Evolutionary conservation across 2,888 invertebrate genomes (phyloP).

Genomic region (Pachymerium ferrugineum): DNA sequence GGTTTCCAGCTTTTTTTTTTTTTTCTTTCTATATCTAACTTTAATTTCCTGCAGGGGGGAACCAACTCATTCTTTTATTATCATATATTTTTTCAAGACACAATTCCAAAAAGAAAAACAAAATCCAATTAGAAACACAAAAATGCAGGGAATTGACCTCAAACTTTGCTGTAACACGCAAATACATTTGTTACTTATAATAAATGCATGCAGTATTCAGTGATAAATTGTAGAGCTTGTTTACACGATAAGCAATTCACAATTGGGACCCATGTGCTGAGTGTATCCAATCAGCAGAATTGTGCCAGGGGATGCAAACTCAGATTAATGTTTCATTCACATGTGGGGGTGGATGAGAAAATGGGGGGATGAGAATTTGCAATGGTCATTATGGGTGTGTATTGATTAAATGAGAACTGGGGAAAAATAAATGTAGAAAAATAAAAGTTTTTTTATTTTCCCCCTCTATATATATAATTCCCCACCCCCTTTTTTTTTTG

Average conservation of each 20-base stretch:
- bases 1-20: conserved; percentile 3
- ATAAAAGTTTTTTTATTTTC: background rate
- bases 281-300: conserved; percentile 10
- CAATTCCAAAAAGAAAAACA: background rate
- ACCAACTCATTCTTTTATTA: too few relatives aligned
- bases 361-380: background rate
- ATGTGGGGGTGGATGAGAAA: background rate
- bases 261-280: conserved; percentile 9
- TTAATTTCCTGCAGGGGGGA: background rate
- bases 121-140: background rate
- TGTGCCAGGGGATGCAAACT: conserved; percentile 15
- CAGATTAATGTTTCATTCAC: conserved; percentile 21
- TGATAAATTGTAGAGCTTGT: conserved; percentile 12
- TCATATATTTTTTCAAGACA: background rate
- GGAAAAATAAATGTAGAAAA: background rate
- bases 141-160: too few relatives aligned
- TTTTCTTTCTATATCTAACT: background rate
- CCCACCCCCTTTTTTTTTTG: background rate
- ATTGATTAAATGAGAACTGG: conserved; percentile 5
- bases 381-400: conserved; percentile 5
- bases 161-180: too few relatives aligned
- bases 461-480: background rate
- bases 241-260: background rate
- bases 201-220: background rate
- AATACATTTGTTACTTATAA: background rate